A percentile compares a stretch with the other conserved stretches of the same genome.
phyloP scores from a whole-genome alignment of 2,797 vertebrate genomes.

The Falco rusticolus region DNA sequence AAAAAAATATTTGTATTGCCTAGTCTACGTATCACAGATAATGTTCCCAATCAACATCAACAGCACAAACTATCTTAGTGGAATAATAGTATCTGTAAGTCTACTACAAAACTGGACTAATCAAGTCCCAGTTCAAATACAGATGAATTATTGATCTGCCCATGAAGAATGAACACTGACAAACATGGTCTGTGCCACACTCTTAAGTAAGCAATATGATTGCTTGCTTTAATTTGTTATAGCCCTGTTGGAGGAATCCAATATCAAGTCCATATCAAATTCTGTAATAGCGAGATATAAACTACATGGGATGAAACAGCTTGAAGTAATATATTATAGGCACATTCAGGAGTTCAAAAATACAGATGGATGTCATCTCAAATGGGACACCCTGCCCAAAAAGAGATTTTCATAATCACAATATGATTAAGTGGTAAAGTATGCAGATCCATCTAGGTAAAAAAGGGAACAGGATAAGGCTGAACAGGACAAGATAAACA shows the following conservation, averaged over 20 bases:
- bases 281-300: not conserved
- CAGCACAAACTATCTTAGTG: not conserved
- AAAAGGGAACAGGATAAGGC: not conserved
- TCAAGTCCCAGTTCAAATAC: not conserved
- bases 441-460: not conserved
- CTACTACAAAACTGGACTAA: not conserved
- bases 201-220: not conserved
- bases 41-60: not conserved
- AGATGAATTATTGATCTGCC: not conserved
- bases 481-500: not conserved
- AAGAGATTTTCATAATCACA: not conserved
- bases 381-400: not conserved
- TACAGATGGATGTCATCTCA: not conserved
- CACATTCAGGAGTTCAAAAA: not conserved
- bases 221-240: not conserved
- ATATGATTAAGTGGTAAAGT: not conserved
- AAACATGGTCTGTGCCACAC: not conserved
- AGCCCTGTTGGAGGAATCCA: not conserved
- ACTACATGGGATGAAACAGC: not conserved
- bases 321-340: not conserved
- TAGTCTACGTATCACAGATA: rapidly evolving
- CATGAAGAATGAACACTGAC: not conserved
- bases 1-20: not conserved
- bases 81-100: not conserved
- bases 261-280: not conserved